A percentile compares a stretch with the other conserved stretches of the same genome.
Evolutionary conservation across 2,888 invertebrate species (phyloP).

Genomic region (Pammene aurita): DNA sequence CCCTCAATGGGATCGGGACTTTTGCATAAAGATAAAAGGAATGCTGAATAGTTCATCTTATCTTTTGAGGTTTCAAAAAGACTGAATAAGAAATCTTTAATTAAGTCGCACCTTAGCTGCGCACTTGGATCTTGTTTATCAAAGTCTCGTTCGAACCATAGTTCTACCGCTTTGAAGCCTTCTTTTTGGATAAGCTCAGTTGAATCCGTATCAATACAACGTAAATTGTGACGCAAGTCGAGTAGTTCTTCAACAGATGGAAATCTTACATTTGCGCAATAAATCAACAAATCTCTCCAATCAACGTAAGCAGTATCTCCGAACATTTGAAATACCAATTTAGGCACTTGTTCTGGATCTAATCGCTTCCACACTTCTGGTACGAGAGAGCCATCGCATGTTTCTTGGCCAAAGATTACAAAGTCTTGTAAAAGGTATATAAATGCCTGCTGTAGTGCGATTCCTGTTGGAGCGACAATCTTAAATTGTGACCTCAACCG

Average conservation of each 20-base stretch:
- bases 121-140: slow-evolving; percentile 55
- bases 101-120: slow-evolving; percentile 62
- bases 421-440: slow-evolving; percentile 81
- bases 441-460: slow-evolving; percentile 73
- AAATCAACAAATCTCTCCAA: slow-evolving; percentile 87
- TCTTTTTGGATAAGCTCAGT: slow-evolving; percentile 67
- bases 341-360: slow-evolving; percentile 70
- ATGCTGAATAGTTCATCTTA: slow-evolving; percentile 84
- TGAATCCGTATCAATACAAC: slow-evolving; percentile 71
- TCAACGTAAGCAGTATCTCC: slow-evolving; percentile 82
- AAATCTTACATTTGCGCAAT: slow-evolving; percentile 81
- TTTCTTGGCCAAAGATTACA: slow-evolving; percentile 74
- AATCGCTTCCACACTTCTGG: slow-evolving; percentile 71
- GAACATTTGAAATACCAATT: slow-evolving; percentile 75
- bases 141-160: slow-evolving; percentile 74
- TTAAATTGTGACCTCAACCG: slow-evolving; percentile 67
- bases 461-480: slow-evolving; percentile 72
- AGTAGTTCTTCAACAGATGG: slow-evolving; percentile 83
- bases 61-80: slow-evolving; percentile 78
- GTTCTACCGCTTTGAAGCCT: slow-evolving; percentile 58
- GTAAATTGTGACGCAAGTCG: slow-evolving; percentile 72
- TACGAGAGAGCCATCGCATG: slow-evolving; percentile 65
- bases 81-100: slow-evolving; percentile 83
- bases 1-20: slow-evolving; percentile 79
- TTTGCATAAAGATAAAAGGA: slow-evolving; percentile 86